Base-by-base conservation (phyloP, 2,113 vertebrate species). In the Alaudala cheleensis region DNA sequence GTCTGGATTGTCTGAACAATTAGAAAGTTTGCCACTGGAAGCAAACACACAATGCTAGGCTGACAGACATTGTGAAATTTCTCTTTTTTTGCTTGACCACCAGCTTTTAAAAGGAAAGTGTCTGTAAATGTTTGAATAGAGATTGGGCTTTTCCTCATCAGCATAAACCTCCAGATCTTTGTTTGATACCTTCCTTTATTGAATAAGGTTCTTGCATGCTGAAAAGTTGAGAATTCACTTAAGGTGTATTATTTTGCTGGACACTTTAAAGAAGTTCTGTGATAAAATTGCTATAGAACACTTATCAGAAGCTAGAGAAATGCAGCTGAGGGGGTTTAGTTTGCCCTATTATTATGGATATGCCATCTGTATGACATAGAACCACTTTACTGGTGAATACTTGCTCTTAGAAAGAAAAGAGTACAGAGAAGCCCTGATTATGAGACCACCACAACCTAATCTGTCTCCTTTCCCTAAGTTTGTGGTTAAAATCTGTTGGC, bases 401-500 rank as follows among this genome's bases (percentile, higher is more conserved):
- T 95, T 83, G 17, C 47, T 95, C 85, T 88, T 70, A 92, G 85
- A 51, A 92, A 82, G 77, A 66, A 88, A 88, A 66, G 76, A 81
- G 71, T 86, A 78, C 60, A 85, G 69, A 86, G 95, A 95, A 96
- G 87, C 67, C 14, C n/a, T 89, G 90, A 96, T 95, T 96, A 65
- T 90, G 95, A 91, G 94, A 94, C 92, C 81, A 95, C 93, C 88
- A 95, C 93, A 93, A 42, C 86, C 83, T 95, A 90, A 96, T 95
- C 92, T 96, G 83, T 86, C 82, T 97, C 94, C 80, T 94, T 54
- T 26, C 91, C 93, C 92, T 77, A 86, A 81, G 60, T 96, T 90
- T 92, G 88, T 95, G 81, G 92, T 96, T 96, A 96, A 96, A 91
- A 94, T 96, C 74, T 92, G 57, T 85, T 97, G 97, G 96, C 96